phyloP scores from a whole-genome alignment of 2,797 vertebrate species.

The Sarcoramphus papa region DNA sequence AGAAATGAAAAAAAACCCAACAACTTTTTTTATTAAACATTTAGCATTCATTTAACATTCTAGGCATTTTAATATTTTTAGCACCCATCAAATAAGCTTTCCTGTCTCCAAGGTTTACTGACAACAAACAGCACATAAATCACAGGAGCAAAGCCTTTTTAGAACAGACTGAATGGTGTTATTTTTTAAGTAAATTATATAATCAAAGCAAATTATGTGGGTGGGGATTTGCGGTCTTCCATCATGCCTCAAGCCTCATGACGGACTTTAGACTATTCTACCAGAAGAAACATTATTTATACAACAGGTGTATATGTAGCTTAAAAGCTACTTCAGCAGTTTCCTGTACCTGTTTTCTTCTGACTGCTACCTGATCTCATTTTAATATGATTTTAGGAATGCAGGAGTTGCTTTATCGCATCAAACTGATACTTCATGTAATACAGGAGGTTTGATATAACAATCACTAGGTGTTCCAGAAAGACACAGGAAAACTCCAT shows the following conservation, averaged over 20 bases:
- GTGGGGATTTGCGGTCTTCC: background rate
- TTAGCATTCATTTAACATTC: background rate
- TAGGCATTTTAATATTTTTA: background rate
- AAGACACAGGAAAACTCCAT: background rate
- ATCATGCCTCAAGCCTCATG: background rate
- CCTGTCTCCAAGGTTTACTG: background rate
- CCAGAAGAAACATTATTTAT: background rate
- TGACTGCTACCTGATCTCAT: background rate
- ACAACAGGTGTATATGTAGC: background rate
- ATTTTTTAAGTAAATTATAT: background rate
- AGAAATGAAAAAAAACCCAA: background rate
- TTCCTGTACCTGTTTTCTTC: background rate
- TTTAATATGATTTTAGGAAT: background rate
- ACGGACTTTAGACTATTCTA: background rate
- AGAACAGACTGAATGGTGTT: background rate
- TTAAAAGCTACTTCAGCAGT: background rate
- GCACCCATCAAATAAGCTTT: background rate
- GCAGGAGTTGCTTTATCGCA: background rate
- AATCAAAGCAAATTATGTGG: background rate
- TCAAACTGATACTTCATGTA: background rate
- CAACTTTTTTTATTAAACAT: background rate
- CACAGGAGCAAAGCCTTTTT: background rate
- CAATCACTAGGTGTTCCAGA: background rate
- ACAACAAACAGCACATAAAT: background rate
- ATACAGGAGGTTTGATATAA: background rate